phyloP scores from a whole-genome alignment of 2,888 invertebrate species.

The Heliconius hortense region DNA sequence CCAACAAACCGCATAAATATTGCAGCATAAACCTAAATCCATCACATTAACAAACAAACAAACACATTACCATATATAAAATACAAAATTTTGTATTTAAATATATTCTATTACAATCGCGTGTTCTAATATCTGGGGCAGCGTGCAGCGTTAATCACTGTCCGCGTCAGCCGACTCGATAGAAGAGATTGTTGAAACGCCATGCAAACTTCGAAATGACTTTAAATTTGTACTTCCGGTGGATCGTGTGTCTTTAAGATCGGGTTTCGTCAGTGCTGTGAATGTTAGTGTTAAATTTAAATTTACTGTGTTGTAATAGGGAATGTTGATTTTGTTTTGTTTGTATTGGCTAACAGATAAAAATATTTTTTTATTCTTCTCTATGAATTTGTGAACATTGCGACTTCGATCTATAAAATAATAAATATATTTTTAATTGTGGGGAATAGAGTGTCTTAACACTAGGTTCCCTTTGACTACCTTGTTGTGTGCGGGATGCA shows the following conservation, averaged over 20 bases:
- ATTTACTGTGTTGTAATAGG: neutral
- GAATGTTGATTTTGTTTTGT: neutral
- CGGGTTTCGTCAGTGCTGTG: constrained; percentile 12
- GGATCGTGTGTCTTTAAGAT: constrained; percentile 26
- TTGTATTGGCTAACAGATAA: no score
- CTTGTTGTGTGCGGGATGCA: no score
- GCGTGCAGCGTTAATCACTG: constrained; percentile 48
- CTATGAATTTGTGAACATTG: no score
- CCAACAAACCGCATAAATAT: no score
- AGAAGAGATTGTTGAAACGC: constrained; percentile 48
- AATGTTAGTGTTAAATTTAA: constrained; percentile 5
- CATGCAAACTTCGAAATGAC: constrained; percentile 38
- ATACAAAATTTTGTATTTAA: constrained; percentile 27
- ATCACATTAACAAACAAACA: no score
- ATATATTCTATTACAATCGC: constrained; percentile 43
- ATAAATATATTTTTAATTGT: no score
- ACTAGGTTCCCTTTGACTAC: no score
- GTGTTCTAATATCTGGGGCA: constrained; percentile 48
- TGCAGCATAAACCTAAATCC: no score
- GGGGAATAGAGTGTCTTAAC: no score
- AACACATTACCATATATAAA: constrained; percentile 11
- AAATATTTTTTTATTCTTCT: no score
- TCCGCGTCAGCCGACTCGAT: constrained; percentile 45
- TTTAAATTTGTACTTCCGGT: constrained; percentile 35
- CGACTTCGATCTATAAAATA: no score